These are phyloP conservation scores for Pelobates fuscus DNA, from an alignment of 2,113 vertebrate species.

Conservation along the genomic window DNA sequence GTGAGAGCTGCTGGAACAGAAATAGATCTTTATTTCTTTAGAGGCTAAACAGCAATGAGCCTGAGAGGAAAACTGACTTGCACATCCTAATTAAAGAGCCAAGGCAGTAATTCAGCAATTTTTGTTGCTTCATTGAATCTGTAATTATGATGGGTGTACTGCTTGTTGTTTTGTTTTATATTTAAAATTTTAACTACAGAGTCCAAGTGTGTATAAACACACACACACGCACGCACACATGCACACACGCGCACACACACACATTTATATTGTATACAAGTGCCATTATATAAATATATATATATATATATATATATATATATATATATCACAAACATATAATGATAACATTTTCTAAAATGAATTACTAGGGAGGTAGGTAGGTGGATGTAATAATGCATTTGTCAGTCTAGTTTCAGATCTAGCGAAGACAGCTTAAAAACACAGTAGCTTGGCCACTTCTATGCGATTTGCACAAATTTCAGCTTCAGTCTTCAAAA, in stretches of 20 bases:
- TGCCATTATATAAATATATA: no score
- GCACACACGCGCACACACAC: no score
- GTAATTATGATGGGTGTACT: constrained; percentile 10
- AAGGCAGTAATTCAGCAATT: constrained; percentile 28
- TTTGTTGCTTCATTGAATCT: constrained; percentile 24
- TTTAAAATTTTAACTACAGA: no score
- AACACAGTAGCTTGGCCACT: constrained; percentile 56
- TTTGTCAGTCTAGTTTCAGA: constrained; percentile 55
- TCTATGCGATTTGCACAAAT: constrained; percentile 68
- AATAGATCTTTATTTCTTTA: no score
- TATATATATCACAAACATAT: not conserved
- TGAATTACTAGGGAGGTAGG: constrained; percentile 52
- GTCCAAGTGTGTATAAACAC: no score
- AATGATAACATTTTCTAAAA: not conserved
- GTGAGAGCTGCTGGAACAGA: no score
- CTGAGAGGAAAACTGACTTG: not conserved
- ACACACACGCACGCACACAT: no score
- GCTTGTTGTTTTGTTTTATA: not conserved
- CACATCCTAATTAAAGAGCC: constrained; percentile 21
- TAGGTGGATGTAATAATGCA: constrained; percentile 49
- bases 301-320: no score
- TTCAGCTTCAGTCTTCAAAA: constrained; percentile 69
- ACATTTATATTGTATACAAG: no score
- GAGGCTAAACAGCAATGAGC: not conserved
- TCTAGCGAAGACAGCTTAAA: constrained; percentile 51